Conservation (phyloP, 2,113 vertebrate species). For the Balaeniceps rex region DNA sequence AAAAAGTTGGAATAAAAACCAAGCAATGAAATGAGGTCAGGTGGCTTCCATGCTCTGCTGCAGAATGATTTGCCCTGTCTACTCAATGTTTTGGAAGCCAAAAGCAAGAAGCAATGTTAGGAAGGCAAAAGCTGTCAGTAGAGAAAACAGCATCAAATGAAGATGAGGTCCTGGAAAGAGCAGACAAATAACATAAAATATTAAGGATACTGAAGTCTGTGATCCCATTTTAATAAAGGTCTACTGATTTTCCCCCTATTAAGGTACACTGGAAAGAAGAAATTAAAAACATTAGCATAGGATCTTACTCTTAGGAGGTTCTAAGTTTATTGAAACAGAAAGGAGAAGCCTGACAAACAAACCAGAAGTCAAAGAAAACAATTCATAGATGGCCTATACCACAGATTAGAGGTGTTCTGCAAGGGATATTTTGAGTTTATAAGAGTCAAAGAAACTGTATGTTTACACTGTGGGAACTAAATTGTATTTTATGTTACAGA, state of each 20-base stretch:
- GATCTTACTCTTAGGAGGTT: background rate
- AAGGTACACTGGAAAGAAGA: background rate
- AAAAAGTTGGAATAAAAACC: background rate
- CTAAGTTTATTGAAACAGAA: background rate
- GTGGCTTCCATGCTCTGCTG: background rate
- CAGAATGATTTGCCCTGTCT: background rate
- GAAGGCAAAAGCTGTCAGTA: background rate
- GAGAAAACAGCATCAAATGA: background rate
- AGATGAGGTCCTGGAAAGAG: background rate
- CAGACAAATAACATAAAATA: background rate
- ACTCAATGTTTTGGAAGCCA: background rate
- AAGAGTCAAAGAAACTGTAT: background rate
- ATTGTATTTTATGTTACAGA: background rate
- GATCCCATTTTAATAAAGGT: background rate
- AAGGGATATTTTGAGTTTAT: background rate
- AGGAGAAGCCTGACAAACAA: background rate
- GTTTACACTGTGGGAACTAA: background rate
- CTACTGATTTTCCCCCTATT: no score
- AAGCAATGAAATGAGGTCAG: background rate
- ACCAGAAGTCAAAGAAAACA: background rate
- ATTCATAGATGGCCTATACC: background rate
- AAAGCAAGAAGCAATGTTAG: background rate
- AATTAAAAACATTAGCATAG: background rate
- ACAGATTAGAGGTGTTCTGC: background rate
- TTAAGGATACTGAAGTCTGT: background rate